These are phyloP conservation scores for Dolichoris vasculosae DNA, from an alignment of 1,140 invertebrate genomes.

Conservation along the genomic window DNA sequence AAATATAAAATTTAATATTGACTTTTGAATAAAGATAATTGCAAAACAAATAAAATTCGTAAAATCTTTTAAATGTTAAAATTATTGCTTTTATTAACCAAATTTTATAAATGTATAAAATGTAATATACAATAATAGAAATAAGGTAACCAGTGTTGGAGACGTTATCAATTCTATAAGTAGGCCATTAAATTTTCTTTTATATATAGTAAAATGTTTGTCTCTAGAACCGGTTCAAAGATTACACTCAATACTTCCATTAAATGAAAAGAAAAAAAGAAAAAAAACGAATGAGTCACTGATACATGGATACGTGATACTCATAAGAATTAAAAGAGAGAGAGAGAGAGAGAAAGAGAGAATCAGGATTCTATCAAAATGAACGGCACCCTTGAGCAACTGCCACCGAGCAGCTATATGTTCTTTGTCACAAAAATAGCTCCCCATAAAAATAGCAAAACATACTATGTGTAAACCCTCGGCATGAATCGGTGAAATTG, in stretches of 20 bases:
- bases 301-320: not conserved
- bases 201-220: not conserved
- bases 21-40: too few relatives aligned
- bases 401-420: too few relatives aligned
- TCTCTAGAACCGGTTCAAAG: not conserved
- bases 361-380: not conserved
- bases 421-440: constrained; percentile 2
- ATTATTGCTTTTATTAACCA: too few relatives aligned
- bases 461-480: not conserved
- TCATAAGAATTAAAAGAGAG: not conserved
- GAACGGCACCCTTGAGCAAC: constrained; percentile 24
- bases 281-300: not conserved
- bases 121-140: too few relatives aligned
- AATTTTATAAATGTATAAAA: too few relatives aligned
- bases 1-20: too few relatives aligned
- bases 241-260: not conserved
- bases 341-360: not conserved
- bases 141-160: too few relatives aligned
- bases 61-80: too few relatives aligned
- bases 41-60: too few relatives aligned
- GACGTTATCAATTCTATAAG: not conserved
- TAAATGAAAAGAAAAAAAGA: not conserved
- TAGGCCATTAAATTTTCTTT: not conserved
- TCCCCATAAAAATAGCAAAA: not conserved
- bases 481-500: not conserved